A percentile compares a stretch with the other conserved stretches of the same genome.
phyloP scores from a whole-genome alignment of 2,888 invertebrate species.

The Andrena hattorfiana region DNA sequence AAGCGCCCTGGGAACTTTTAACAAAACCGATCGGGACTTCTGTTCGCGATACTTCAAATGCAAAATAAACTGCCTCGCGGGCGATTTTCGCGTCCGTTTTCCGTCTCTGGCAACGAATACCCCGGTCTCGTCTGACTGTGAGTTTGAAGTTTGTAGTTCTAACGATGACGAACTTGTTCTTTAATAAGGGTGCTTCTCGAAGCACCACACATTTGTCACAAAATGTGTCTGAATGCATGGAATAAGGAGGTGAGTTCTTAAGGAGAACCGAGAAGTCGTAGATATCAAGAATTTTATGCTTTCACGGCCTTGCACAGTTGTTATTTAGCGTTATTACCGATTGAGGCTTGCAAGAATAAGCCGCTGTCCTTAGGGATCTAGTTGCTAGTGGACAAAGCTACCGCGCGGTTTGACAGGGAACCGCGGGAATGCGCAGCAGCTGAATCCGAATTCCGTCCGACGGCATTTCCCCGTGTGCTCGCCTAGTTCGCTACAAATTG shows the following conservation, averaged over 20 bases:
- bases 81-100: not conserved
- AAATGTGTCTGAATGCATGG: too few species aligned
- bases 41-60: not conserved
- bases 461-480: not conserved
- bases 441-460: not conserved
- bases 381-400: not conserved
- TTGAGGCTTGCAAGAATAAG: too few species aligned
- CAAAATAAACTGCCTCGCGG: not conserved
- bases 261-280: too few species aligned
- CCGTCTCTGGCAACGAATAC: not conserved
- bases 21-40: not conserved
- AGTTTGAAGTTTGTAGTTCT: too few species aligned
- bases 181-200: too few species aligned
- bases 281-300: too few species aligned
- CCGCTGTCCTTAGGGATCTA: not conserved
- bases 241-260: too few species aligned
- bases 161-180: too few species aligned
- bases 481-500: conserved; percentile 1
- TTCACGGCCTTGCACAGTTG: too few species aligned
- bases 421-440: not conserved
- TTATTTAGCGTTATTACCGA: too few species aligned
- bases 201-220: too few species aligned
- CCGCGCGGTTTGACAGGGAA: not conserved
- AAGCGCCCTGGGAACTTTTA: not conserved
- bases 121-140: not conserved